Conservation (phyloP, 2,888 invertebrate genomes). For the Bombylius discolor region DNA sequence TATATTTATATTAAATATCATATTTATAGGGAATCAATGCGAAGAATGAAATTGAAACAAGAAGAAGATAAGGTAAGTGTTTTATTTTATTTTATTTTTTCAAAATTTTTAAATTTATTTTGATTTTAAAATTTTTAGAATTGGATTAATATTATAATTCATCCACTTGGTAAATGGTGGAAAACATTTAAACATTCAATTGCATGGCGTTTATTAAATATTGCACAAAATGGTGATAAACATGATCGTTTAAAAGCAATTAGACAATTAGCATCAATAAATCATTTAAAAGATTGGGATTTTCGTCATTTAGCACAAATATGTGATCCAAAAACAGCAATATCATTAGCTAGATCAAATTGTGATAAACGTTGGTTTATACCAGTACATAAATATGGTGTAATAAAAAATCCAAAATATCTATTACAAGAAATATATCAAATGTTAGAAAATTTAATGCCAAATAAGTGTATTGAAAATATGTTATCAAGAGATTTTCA, state of each 20-base stretch:
- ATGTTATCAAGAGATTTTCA: background rate
- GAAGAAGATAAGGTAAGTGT: conserved; percentile 27
- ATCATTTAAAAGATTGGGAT: conserved; percentile 53
- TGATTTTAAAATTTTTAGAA: conserved; percentile 18
- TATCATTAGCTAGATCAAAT: conserved; percentile 61
- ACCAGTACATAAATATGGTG: conserved; percentile 47
- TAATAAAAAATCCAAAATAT: conserved; percentile 31
- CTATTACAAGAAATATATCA: conserved; percentile 28
- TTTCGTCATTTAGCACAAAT: conserved; percentile 66
- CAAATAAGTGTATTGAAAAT: conserved; percentile 12
- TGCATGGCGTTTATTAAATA: conserved; percentile 52
- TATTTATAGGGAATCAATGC: conserved; percentile 35
- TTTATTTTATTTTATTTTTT: background rate
- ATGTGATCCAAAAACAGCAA: conserved; percentile 60
- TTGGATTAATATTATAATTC: conserved; percentile 34
- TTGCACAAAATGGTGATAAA: conserved; percentile 51
- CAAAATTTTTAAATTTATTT: background rate
- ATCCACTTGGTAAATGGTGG: conserved; percentile 43
- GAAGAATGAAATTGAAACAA: conserved; percentile 27
- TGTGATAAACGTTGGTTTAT: conserved; percentile 63
- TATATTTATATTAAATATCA: conserved; percentile 45
- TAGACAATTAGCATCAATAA: conserved; percentile 49
- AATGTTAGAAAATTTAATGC: conserved; percentile 25
- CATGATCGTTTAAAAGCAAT: conserved; percentile 51
- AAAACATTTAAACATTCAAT: conserved; percentile 49